phyloP scores from a whole-genome alignment of 2,113 vertebrate species.

The Alosa alosa region DNA sequence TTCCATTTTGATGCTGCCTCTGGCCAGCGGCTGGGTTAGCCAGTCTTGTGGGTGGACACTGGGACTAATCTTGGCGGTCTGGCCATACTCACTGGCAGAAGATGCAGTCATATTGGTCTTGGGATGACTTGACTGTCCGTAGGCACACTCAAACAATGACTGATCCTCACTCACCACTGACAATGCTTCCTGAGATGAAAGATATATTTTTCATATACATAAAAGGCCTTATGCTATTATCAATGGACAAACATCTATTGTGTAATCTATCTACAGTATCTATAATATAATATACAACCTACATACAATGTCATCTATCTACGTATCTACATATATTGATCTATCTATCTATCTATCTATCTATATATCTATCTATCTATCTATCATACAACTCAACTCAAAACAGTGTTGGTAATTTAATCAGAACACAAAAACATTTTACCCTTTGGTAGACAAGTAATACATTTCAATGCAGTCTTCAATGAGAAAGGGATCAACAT shows the following conservation, averaged over 20 bases:
- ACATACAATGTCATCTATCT: no score
- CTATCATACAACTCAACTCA: no score
- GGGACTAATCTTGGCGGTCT: slow-evolving; percentile 84
- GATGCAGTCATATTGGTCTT: slow-evolving; percentile 87
- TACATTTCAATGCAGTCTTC: no score
- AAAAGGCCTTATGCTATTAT: no score
- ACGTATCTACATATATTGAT: no score
- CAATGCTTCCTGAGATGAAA: slow-evolving; percentile 76
- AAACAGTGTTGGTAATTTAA: no score
- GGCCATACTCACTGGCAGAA: slow-evolving; percentile 82
- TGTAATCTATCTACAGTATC: background rate
- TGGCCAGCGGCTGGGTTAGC: slow-evolving; percentile 76
- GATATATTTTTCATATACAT: background rate
- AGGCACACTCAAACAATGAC: slow-evolving; percentile 84
- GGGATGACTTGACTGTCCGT: slow-evolving; percentile 77
- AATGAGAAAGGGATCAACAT: no score
- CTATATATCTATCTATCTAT: no score
- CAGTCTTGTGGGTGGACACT: slow-evolving; percentile 84
- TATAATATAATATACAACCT: background rate
- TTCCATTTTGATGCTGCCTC: slow-evolving; percentile 89
- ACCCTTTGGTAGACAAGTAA: no score
- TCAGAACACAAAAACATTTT: no score
- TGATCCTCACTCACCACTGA: slow-evolving; percentile 88
- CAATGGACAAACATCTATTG: background rate
- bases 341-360: no score